Evolutionary conservation across 1,140 invertebrate species (phyloP).

Genomic region (Leptinotarsa undecemlineata): DNA sequence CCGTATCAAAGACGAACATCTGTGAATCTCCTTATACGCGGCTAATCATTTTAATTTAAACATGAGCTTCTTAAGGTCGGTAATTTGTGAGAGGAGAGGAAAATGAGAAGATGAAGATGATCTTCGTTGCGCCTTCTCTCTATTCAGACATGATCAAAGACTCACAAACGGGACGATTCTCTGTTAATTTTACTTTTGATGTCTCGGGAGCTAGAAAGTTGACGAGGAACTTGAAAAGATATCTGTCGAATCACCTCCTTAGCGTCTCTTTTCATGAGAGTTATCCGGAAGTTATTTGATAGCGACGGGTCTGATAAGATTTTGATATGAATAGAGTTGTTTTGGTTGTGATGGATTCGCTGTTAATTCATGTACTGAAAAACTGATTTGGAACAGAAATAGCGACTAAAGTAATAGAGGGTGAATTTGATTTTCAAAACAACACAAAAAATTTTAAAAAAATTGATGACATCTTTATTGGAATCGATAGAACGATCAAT

Average conservation of each 20-base stretch:
- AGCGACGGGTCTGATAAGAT: neutral
- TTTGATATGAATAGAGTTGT: too few species aligned
- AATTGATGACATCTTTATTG: too few species aligned
- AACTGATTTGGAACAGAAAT: too few species aligned
- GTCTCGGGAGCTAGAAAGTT: slow-evolving; percentile 44
- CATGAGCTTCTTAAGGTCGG: slow-evolving; percentile 38
- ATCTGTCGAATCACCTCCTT: slow-evolving; percentile 32
- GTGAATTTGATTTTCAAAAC: too few species aligned
- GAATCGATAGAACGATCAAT: too few species aligned
- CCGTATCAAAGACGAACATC: slow-evolving; percentile 9
- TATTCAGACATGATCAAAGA: slow-evolving; percentile 46
- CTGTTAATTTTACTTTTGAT: slow-evolving; percentile 49
- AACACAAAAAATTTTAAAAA: too few species aligned
- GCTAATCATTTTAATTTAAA: slow-evolving; percentile 42
- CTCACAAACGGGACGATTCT: slow-evolving; percentile 45
- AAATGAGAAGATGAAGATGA: slow-evolving; percentile 34
- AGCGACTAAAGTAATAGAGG: too few species aligned
- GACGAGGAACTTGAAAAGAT: slow-evolving; percentile 45
- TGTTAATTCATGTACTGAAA: too few species aligned
- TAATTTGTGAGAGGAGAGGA: slow-evolving; percentile 35
- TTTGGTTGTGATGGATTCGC: too few species aligned
- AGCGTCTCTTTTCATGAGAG: slow-evolving; percentile 25
- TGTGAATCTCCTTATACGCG: slow-evolving; percentile 11
- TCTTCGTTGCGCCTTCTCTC: slow-evolving; percentile 32
- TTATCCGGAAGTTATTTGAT: neutral